These are phyloP conservation scores for Temnopleurus reevesii DNA, from an alignment of 53 echinoderm and acorn worm genomes.

Conservation along the genomic window DNA sequence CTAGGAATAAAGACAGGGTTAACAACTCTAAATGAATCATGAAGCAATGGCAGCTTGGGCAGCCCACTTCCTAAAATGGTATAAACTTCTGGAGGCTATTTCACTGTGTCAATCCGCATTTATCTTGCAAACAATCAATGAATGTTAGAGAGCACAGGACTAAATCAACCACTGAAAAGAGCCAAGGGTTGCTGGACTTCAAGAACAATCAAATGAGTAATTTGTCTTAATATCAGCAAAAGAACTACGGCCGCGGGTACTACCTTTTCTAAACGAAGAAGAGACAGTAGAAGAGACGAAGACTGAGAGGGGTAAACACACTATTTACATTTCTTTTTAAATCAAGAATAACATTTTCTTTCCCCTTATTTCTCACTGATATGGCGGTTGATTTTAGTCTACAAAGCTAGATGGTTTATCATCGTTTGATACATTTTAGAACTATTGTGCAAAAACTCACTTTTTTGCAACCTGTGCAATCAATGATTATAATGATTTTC, in stretches of 20 bases:
- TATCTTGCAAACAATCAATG: conserved; percentile 44
- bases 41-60: background rate
- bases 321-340: conserved; percentile 19
- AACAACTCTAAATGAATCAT: background rate
- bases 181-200: conserved; percentile 29
- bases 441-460: too few relatives aligned
- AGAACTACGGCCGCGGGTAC: background rate
- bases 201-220: background rate
- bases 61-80: background rate
- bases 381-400: background rate
- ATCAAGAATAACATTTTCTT: conserved; percentile 21
- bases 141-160: background rate
- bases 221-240: conserved; percentile 21
- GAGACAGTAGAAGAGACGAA: background rate
- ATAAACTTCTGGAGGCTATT: conserved; percentile 1
- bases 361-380: background rate
- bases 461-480: too few relatives aligned
- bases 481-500: too few relatives aligned
- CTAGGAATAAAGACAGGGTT: background rate
- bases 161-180: conserved; percentile 11
- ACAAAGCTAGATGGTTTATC: background rate
- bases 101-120: conserved; percentile 29
- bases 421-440: background rate
- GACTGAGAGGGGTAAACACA: conserved; percentile 31
- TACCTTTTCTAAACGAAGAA: background rate